These are phyloP conservation scores for Drosophila antonietae DNA, from an alignment of 2,888 invertebrate species.

Conservation along the genomic window DNA sequence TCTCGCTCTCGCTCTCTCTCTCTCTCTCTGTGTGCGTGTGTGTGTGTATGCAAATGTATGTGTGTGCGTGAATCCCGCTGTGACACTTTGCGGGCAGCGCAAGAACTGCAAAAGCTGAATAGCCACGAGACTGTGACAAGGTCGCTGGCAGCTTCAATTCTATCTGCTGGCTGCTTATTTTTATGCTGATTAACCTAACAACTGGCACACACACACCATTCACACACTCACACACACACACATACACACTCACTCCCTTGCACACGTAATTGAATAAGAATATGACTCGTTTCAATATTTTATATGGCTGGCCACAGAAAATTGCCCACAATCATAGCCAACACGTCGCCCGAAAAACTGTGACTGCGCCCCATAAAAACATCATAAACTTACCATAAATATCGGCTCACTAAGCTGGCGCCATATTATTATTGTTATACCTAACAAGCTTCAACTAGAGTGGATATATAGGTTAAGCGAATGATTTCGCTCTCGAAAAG, in stretches of 20 bases:
- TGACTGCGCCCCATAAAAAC: conserved; percentile 59
- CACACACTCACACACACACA: conserved; percentile 6
- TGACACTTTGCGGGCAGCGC: conserved; percentile 36
- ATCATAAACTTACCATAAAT: conserved; percentile 71
- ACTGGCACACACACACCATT: conserved; percentile 34
- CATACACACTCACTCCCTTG: not conserved
- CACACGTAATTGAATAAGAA: conserved; percentile 63
- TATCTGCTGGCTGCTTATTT: conserved; percentile 59
- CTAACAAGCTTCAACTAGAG: not conserved
- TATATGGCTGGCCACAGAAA: conserved; percentile 23
- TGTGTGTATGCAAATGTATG: conserved; percentile 9
- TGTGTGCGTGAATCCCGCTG: conserved; percentile 53
- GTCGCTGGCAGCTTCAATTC: conserved; percentile 38
- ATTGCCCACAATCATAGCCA: conserved; percentile 58
- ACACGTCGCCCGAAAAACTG: conserved; percentile 43
- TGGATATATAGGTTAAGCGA: conserved; percentile 13
- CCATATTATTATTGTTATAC: conserved; percentile 48
- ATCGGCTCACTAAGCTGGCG: conserved; percentile 50
- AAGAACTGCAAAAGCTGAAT: conserved; percentile 25
- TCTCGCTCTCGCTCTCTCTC: not conserved
- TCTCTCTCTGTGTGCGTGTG: not conserved
- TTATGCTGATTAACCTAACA: conserved; percentile 71
- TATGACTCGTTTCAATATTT: conserved; percentile 59
- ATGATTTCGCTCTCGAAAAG: not conserved
- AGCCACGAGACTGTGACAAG: conserved; percentile 1